Evolutionary conservation across 2,888 invertebrate species (phyloP).

Genomic region (Archips xylosteana): DNA sequence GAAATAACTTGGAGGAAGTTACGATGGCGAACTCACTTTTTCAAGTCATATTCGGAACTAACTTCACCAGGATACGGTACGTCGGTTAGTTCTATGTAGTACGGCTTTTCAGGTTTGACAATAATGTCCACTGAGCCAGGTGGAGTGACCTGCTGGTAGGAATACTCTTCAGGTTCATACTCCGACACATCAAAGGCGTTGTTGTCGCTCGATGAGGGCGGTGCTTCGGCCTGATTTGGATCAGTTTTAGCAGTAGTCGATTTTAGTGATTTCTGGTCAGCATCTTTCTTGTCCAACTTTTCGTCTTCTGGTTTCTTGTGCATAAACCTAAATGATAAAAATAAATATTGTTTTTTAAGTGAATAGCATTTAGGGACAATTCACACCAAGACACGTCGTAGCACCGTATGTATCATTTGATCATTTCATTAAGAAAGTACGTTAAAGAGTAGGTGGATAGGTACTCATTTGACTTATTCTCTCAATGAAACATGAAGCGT

Average conservation of each 20-base stretch:
- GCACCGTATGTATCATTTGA: no score
- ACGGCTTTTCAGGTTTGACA: slow-evolving; percentile 59
- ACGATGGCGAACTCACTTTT: slow-evolving; percentile 56
- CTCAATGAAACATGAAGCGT: no score
- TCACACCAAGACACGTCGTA: no score
- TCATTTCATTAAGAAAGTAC: no score
- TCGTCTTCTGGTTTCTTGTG: slow-evolving; percentile 69
- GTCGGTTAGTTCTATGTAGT: slow-evolving; percentile 70
- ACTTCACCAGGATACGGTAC: slow-evolving; percentile 73
- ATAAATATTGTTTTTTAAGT: background rate
- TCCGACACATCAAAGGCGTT: slow-evolving; percentile 70
- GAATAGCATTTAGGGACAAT: no score
- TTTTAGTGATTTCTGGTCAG: background rate
- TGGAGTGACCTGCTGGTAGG: slow-evolving; percentile 55
- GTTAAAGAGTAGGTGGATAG: no score
- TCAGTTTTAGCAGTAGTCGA: slow-evolving; percentile 13
- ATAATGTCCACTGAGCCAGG: slow-evolving; percentile 47
- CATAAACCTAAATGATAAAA: slow-evolving; percentile 57
- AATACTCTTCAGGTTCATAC: slow-evolving; percentile 61
- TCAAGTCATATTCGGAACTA: slow-evolving; percentile 70
- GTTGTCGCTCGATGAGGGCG: slow-evolving; percentile 51
- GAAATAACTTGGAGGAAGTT: no score
- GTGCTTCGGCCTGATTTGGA: background rate
- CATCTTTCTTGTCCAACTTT: slow-evolving; percentile 54
- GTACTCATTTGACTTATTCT: no score